Base-by-base conservation (phyloP, 2,797 vertebrate species). In the Arctocebus calabarensis region DNA sequence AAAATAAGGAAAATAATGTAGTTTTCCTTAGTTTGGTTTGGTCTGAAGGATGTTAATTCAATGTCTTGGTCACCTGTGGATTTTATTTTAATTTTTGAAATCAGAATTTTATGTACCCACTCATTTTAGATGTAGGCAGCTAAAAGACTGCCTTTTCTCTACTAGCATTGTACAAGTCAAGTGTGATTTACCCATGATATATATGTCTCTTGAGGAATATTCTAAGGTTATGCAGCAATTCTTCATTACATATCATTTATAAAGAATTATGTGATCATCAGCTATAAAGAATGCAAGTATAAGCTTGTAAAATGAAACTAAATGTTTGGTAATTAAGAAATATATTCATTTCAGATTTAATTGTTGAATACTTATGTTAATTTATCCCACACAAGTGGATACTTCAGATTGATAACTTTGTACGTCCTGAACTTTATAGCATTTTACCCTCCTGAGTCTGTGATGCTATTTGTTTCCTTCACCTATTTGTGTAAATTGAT, bases 291-390 rank as follows among this genome's bases (percentile, higher is more conserved):
- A 97, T 96, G 82, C 48, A 96, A 84, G 62, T 71, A 66, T 90
- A 96, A 97, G 95, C 78, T 98, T 98, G 81, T 97, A 97, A 98
- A 98, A 98, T 96, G 90, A 98, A 98, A 97, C 93, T 95, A 97
- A 98, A 97, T 95, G 90, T 70, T 96, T 95, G 75, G 86, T 96
- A 97, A 98, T 97, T 98, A 94, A 96, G 97, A 98, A 97, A 92
- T 96, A 96, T 94, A 97, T 97, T 97, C 92, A 97, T 97, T 98
- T 88, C 93, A 95, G 96, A 96, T 97, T 98, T 97, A 98, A 98
- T 98, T 98, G 93, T 96, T 96, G 89, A 97, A 93, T 96, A 96
- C 75, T 98, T 98, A 97, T n/a, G 68, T 96, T 98, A 93, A 98
- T 98, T 97, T 98, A 97, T 95, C 43, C 73, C 66, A 96, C 82